Percentiles rank a stretch among this genome's conserved stretches.
These are phyloP conservation scores for Drosophila putrida DNA, from an alignment of 2,888 invertebrate species.

Conservation along the genomic window DNA sequence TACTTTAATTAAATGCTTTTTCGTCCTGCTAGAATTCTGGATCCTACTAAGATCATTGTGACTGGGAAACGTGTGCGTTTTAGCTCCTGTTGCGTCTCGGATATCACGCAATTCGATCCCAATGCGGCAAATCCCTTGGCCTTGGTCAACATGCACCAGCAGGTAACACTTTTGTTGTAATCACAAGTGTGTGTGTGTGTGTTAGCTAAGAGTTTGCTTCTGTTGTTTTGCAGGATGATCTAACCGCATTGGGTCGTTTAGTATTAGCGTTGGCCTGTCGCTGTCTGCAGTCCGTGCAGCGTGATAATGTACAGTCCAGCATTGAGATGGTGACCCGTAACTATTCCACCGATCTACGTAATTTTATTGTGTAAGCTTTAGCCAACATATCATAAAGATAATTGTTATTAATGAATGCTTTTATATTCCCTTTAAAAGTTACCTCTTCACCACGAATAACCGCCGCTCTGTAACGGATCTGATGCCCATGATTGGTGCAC, in stretches of 20 bases:
- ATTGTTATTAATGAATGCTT: neutral
- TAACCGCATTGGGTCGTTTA: conserved; percentile 95
- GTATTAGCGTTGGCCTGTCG: conserved; percentile 97
- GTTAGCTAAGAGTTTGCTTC: neutral
- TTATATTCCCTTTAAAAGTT: conserved; percentile 86
- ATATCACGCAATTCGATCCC: conserved; percentile 92
- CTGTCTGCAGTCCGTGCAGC: conserved; percentile 93
- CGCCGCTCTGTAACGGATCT: conserved; percentile 96
- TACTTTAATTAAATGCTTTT: neutral
- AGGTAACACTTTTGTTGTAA: conserved; percentile 77
- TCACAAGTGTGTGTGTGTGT: neutral
- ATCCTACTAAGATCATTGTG: conserved; percentile 96
- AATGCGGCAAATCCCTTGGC: conserved; percentile 89
- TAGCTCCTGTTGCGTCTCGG: conserved; percentile 92
- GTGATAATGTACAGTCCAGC: conserved; percentile 94
- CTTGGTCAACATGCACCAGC: conserved; percentile 90
- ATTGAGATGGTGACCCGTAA: conserved; percentile 95
- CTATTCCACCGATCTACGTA: conserved; percentile 97
- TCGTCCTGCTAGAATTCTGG: conserved; percentile 89
- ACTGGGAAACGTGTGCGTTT: conserved; percentile 92
- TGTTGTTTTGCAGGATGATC: conserved; percentile 89
- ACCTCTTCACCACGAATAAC: conserved; percentile 89
- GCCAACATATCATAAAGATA: no score
- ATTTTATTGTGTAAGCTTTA: conserved; percentile 93
- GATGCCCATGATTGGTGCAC: conserved; percentile 99